Base-by-base conservation (phyloP, 1,140 invertebrate species). In the Scaptodrosophila lebanonensis region DNA sequence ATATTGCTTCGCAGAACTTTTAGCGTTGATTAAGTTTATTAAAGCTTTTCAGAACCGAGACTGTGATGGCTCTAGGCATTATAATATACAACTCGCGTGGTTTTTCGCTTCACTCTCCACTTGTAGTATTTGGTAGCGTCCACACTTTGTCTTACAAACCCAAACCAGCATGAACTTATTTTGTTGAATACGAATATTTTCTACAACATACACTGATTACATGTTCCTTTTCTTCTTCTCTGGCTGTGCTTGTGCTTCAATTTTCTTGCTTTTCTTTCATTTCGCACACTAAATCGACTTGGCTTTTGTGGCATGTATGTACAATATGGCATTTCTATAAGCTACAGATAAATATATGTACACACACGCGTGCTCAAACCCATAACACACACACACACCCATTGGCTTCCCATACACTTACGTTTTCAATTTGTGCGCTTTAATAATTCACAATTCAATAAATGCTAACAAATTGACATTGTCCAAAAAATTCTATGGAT, bases 361-460 rank as follows among this genome's bases (percentile, higher is more conserved):
- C 25, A 32, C 25, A 45, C 22, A 11, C 9, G 32, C n/a, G 22
- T 9, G 35, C 30, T 33, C 20, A 15, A 9, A 25, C 11, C 32
- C 12, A 49, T n/a, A n/a, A n/a, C 8, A 8, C 13, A 36, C 30
- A 38, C 32, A 30, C 25, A 40, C 25, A 25, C 33, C 20, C 39
- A 35, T 42, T 40, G 2, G 3, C 13, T 49, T 44, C 35, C 12
- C 57, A 47, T 38, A 42, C 64, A 52, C 58, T 63, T 52, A 45
- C 66, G 50, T 64, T 71, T 84, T 84, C 82, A 84, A 84, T 84
- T 84, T 84, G 71, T 82, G 64, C 65, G 75, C 82, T 82, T 83
- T 84, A 84, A 84, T 84, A 84, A 84, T 84, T 84, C 75, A 84
- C 75, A 84, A 76, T 84, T 84, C 82, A 84, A 84, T 84, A 82